These are phyloP conservation scores for Andrena fulva DNA, from an alignment of 2,888 invertebrate genomes.

Conservation along the genomic window DNA sequence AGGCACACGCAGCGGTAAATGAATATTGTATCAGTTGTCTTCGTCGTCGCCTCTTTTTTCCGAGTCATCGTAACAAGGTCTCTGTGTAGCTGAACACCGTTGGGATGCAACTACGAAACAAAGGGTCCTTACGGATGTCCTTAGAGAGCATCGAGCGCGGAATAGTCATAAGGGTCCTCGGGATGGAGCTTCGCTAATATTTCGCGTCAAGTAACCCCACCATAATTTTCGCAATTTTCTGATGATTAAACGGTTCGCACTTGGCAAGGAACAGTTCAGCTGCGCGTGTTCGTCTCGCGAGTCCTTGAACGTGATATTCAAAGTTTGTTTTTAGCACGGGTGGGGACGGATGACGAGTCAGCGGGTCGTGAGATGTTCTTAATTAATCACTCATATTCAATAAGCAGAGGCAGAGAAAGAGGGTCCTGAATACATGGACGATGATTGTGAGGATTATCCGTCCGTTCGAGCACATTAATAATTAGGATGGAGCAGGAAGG, in stretches of 20 bases:
- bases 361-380: slow-evolving; percentile 75
- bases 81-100: slow-evolving; percentile 61
- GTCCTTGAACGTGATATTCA: slow-evolving; percentile 29
- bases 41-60: slow-evolving; percentile 65
- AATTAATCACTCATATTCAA: slow-evolving; percentile 79
- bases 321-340: slow-evolving; percentile 67
- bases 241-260: neutral
- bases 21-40: slow-evolving; percentile 76
- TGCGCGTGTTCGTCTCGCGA: neutral
- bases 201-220: neutral
- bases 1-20: slow-evolving; percentile 73
- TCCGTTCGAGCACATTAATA: slow-evolving; percentile 75
- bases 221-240: neutral
- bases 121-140: slow-evolving; percentile 45
- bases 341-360: slow-evolving; percentile 62
- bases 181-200: neutral
- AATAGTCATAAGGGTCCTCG: slow-evolving; percentile 39
- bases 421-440: slow-evolving; percentile 71
- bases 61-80: slow-evolving; percentile 70
- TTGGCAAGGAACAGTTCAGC: slow-evolving; percentile 21
- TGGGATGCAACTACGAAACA: slow-evolving; percentile 61
- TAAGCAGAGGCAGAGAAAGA: slow-evolving; percentile 72
- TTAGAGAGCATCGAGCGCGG: slow-evolving; percentile 39
- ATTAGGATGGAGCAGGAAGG: slow-evolving; percentile 67
- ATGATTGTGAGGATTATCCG: slow-evolving; percentile 78